Conservation (phyloP, 2,888 invertebrate genomes). For the Heliconius erato region DNA sequence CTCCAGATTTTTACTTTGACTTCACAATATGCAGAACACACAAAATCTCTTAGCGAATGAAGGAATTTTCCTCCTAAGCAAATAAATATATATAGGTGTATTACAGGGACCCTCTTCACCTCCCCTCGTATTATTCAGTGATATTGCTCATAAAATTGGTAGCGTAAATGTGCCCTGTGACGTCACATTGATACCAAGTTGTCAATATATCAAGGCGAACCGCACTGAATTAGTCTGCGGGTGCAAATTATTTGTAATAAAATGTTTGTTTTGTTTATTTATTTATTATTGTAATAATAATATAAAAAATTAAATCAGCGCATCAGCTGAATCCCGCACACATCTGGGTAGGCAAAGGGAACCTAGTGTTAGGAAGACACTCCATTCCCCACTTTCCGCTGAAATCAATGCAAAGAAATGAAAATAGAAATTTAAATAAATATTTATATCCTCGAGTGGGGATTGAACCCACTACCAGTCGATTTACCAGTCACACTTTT, state of each 20-base stretch:
- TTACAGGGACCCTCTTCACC: conserved; percentile 50
- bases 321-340: no score
- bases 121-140: conserved; percentile 63
- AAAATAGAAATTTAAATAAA: no score
- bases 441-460: no score
- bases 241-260: conserved; percentile 33
- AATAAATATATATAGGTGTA: conserved; percentile 53
- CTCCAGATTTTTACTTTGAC: conserved; percentile 48
- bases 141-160: conserved; percentile 73
- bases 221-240: conserved; percentile 36
- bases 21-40: conserved; percentile 54
- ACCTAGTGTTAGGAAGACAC: no score
- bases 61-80: conserved; percentile 54
- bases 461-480: no score
- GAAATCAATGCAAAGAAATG: no score
- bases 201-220: conserved; percentile 46
- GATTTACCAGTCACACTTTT: no score
- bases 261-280: conserved; percentile 16
- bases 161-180: conserved; percentile 52
- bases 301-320: background rate
- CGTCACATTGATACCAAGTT: conserved; percentile 45
- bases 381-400: no score
- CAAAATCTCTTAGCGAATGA: conserved; percentile 55
- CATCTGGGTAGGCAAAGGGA: no score
- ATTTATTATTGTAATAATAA: background rate